Evolutionary conservation across 1,140 invertebrate species (phyloP).

Genomic region (Drosophila melanica): DNA sequence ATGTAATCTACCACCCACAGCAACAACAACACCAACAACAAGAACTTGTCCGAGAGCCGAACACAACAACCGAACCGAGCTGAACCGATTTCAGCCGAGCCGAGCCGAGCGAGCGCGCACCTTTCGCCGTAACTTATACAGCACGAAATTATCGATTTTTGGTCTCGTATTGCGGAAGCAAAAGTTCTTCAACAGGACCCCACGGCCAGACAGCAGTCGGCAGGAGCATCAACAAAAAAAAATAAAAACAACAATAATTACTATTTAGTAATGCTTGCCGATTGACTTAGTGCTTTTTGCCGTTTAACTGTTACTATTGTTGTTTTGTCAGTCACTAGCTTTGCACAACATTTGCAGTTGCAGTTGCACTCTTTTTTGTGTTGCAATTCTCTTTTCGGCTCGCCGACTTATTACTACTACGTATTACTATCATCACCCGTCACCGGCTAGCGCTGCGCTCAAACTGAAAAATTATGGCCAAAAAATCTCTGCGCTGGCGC

Average conservation of each 20-base stretch:
- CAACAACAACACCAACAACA: conserved; percentile 15
- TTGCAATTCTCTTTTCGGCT: conserved; percentile 42
- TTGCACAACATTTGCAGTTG: conserved; percentile 28
- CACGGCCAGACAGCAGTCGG: conserved; percentile 38
- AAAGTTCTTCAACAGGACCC: conserved; percentile 58
- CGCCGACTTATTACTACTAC: conserved; percentile 52
- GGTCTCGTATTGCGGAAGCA: conserved; percentile 68
- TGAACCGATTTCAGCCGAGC: conserved; percentile 6
- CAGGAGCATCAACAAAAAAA: conserved; percentile 7
- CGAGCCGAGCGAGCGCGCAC: conserved; percentile 63
- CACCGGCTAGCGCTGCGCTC: conserved; percentile 76
- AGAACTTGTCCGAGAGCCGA: too few relatives aligned
- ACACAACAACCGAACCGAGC: conserved; percentile 5
- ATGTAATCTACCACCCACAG: conserved; percentile 47
- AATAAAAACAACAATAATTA: conserved; percentile 3
- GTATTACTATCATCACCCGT: conserved; percentile 70
- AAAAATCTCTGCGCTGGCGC: conserved; percentile 78
- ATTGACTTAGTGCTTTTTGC: neutral
- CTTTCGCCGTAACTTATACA: conserved; percentile 81
- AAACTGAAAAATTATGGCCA: conserved; percentile 77
- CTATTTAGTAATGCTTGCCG: neutral
- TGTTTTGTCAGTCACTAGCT: conserved; percentile 9
- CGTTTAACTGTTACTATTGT: neutral
- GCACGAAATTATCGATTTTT: conserved; percentile 81
- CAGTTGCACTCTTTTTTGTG: conserved; percentile 32